Evolutionary conservation across 2,113 vertebrate genomes (phyloP), one percentile per base, ranked within the genome.

Genomic region (Balaenoptera acutorostrata): DNA sequence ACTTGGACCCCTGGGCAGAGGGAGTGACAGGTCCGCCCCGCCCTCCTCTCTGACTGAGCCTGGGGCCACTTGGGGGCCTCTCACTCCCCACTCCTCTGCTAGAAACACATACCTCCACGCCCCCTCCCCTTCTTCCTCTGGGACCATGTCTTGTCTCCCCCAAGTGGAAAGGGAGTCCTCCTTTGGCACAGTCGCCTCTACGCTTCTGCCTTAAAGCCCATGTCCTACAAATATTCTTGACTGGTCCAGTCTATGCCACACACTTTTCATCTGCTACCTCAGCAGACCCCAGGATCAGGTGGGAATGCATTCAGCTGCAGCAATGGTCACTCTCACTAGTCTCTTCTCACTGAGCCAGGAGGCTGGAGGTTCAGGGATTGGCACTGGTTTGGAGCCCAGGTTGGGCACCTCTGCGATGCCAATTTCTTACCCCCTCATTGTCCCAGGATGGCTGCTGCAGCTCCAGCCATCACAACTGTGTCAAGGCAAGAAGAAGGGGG

Each of bases 11-110:
- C 18, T 1, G 21, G 3, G 23, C 44, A 55, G 66, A 52, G n/a
- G 39, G 10, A n/a, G 66, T 8, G 21, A 5, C 5, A 0, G 1
- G 41, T 3, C 29, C 13, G 12, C 12, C 57, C 10, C 0, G 1
- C 2, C 46, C 55, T 29, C 15, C 31, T 15, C 63, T 61, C 23
- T 20, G 33, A 10, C 74, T 2, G 57, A 64, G 57, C 23, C 78
- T 29, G 21, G 55, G 44, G 44, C 55, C 27, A 6, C 5, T 8
- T 9, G 55, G 72, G 46, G 31, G 8, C 15, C 17, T 29, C 52
- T 23, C 2, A 0, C 14, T 36, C 44, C 74, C 41, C 0, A 1
- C 57, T 72, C n/a, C 20, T 23, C 44, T 23, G 10, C 55, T 8
- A 10, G 33, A 18, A 27, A 4, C 14, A 5, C 66, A 21, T 41